Evolutionary conservation across 2,888 invertebrate species (phyloP), one percentile per base, ranked within the genome.

Genomic region (Drosophila helvetica): DNA sequence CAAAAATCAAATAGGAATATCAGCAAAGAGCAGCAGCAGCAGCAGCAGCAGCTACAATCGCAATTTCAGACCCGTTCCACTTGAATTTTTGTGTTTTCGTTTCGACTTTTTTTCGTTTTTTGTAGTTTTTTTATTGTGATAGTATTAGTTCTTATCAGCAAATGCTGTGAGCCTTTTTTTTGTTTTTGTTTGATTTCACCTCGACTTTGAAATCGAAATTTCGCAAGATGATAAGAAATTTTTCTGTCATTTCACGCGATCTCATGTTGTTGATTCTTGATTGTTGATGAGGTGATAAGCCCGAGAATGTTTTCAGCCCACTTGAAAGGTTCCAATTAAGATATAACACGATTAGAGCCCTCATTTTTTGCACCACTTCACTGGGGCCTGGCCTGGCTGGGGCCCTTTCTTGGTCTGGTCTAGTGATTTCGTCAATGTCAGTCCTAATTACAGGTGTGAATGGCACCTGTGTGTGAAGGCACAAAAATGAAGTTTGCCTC

Each of bases 201-300:
- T 87, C 79, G 77, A 79, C 82, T 85, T 79, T 87, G 74, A 87
- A 77, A 80, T 78, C 66, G 48, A 72, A 74, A 75, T 75, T 77
- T 69, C 63, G 52, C 73, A 56, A 42, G 51, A 52, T 60, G 76
- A 86, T 82, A 82, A 74, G 68, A 47, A 46, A 43, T 61, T 48
- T 0, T 15, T 38, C 25, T 57, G 56, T 17, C 53, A 46, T 47
- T 50, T 65, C 42, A 59, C 51, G n/a, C 7, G 47, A 46, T 66
- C 60, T 54, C 38, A 42, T 47, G 10, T 9, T 30, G 30, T 27
- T 64, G 19, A 19, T 52, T 47, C 15, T 56, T 17, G 19, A 9
- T 47, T 48, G 2, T 4, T n/a, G n/a, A 7, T 38, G 15, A 2
- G 38, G 38, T n/a, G 38, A 38, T 38, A n/a, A n/a, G 38, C 1